These are phyloP conservation scores for Sander vitreus DNA, from an alignment of 2,113 vertebrate species.

Conservation along the genomic window DNA sequence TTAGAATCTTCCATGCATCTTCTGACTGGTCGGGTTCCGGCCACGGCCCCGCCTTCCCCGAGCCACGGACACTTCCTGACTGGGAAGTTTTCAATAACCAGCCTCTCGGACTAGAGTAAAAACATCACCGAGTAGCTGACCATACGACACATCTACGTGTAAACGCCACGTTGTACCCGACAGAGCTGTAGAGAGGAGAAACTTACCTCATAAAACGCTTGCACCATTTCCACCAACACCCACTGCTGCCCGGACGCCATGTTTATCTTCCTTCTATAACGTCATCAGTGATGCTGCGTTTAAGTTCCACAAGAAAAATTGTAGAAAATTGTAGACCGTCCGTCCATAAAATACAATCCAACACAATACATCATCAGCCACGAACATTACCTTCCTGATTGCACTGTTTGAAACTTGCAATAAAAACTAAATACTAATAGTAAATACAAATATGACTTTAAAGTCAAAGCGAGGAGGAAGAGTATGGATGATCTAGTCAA, in stretches of 20 bases:
- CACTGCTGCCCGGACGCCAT: constrained; percentile 93
- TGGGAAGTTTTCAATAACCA: constrained; percentile 8
- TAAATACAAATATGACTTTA: not conserved
- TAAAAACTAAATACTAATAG: not conserved
- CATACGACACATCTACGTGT: fast-evolving
- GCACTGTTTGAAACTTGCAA: not conserved
- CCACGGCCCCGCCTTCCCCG: not conserved
- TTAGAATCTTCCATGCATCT: no score
- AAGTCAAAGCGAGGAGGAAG: not conserved
- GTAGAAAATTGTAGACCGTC: not conserved
- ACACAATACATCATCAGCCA: no score
- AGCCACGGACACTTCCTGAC: constrained; percentile 20
- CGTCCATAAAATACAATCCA: not conserved
- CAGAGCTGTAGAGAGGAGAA: fast-evolving
- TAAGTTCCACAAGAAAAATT: constrained; percentile 77
- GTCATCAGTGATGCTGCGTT: constrained; percentile 78
- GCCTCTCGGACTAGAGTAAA: not conserved
- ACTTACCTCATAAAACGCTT: constrained; percentile 94
- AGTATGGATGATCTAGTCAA: not conserved
- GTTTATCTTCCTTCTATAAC: constrained; percentile 47
- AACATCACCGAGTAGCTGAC: not conserved
- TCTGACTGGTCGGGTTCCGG: not conserved
- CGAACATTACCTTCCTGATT: not conserved
- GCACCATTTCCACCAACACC: constrained; percentile 98
- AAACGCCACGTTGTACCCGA: fast-evolving